A percentile compares a stretch with the other conserved stretches of the same genome.
These are phyloP conservation scores for Chromobotia macracanthus DNA, from an alignment of 2,797 vertebrate species.

Conservation along the genomic window DNA sequence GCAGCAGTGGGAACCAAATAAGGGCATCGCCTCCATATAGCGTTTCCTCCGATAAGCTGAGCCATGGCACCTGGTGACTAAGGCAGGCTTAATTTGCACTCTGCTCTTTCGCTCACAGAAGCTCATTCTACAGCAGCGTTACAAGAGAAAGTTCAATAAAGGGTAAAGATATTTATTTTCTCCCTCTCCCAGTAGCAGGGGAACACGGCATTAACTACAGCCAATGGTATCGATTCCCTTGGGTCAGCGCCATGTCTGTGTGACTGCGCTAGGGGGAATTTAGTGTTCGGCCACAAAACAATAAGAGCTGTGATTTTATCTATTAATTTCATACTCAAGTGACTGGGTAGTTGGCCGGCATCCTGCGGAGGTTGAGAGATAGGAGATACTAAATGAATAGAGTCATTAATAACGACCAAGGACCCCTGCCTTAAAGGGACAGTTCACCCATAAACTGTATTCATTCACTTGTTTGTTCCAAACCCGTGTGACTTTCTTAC, in stretches of 20 bases:
- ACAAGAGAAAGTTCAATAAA: constrained; percentile 57
- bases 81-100: constrained; percentile 43
- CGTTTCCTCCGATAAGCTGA: constrained; percentile 38
- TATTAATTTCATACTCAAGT: constrained; percentile 52
- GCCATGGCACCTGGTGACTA: constrained; percentile 41
- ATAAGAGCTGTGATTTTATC: constrained; percentile 48
- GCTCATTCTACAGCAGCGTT: constrained; percentile 42
- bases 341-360: constrained; percentile 42
- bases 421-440: constrained; percentile 28
- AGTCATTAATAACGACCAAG: constrained; percentile 46
- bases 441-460: neutral
- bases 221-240: constrained; percentile 56
- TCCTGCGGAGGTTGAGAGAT: constrained; percentile 40
- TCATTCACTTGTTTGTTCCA: constrained; percentile 2
- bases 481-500: neutral
- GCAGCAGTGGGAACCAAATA: constrained; percentile 30
- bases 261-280: constrained; percentile 45
- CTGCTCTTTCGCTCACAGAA: constrained; percentile 37
- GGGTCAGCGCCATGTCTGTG: constrained; percentile 43
- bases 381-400: constrained; percentile 51
- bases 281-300: constrained; percentile 38
- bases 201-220: constrained; percentile 52
- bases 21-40: constrained; percentile 20
- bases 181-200: constrained; percentile 31
- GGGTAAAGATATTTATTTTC: constrained; percentile 57